phyloP scores from a whole-genome alignment of 2,113 vertebrate species.

The Quiscalus mexicanus region DNA sequence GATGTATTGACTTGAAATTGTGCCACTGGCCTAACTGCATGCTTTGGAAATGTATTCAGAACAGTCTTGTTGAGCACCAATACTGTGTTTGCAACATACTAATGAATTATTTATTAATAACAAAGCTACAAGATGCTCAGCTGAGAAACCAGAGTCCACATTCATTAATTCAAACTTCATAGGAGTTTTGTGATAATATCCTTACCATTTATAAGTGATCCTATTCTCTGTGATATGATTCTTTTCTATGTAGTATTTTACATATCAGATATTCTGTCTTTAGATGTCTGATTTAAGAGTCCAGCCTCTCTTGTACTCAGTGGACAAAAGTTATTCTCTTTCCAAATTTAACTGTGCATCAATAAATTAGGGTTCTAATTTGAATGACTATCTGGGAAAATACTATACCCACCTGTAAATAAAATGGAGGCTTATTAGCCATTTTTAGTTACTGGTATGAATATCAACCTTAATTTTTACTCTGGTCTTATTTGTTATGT shows the following conservation, averaged over 20 bases:
- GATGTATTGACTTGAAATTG: constrained; percentile 54
- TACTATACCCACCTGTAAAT: neutral
- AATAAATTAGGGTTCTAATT: neutral
- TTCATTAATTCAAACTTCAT: neutral
- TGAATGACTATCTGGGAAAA: neutral
- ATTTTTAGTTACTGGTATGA: neutral
- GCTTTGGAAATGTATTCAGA: constrained; percentile 11
- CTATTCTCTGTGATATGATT: neutral
- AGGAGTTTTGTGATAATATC: neutral
- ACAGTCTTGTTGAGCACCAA: neutral
- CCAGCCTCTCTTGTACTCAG: neutral
- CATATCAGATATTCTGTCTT: neutral
- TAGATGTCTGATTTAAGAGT: neutral
- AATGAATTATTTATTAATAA: neutral
- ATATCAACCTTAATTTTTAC: neutral
- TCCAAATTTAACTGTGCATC: neutral
- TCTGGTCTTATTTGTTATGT: neutral
- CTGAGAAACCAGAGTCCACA: neutral
- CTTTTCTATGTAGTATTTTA: neutral
- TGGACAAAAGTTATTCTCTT: neutral
- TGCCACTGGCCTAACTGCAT: neutral
- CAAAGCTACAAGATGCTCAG: neutral
- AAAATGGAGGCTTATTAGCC: neutral
- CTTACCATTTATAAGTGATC: neutral
- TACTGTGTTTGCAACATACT: neutral